Evolutionary conservation across 2,113 vertebrate genomes (phyloP).

Genomic region (Caretta caretta): DNA sequence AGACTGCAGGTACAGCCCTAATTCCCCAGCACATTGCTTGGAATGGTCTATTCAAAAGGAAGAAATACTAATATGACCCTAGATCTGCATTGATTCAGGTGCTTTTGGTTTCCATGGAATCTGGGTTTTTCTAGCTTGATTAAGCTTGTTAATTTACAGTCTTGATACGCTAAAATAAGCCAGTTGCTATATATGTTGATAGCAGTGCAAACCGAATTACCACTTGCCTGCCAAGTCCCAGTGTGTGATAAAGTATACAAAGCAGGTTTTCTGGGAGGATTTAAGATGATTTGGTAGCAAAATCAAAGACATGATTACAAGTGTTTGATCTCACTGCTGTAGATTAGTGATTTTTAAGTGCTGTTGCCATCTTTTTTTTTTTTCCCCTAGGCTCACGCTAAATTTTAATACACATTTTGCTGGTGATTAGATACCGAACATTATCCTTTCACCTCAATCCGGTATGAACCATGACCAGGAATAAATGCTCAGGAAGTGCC

Average conservation of each 20-base stretch:
- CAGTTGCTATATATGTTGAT: background rate
- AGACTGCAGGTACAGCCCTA: background rate
- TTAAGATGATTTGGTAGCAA: background rate
- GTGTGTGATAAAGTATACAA: background rate
- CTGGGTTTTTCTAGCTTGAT: background rate
- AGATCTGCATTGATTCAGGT: background rate
- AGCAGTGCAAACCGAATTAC: background rate
- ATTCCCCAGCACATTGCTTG: background rate
- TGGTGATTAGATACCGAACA: background rate
- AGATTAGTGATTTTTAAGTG: conserved; percentile 20
- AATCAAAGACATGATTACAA: conserved; percentile 8
- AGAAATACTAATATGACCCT: background rate
- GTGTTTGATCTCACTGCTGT: background rate
- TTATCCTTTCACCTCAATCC: background rate
- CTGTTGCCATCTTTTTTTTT: background rate
- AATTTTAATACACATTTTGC: background rate
- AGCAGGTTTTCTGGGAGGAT: background rate
- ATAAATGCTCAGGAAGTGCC: background rate
- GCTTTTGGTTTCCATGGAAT: background rate
- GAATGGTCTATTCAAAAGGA: background rate
- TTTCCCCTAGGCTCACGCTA: background rate
- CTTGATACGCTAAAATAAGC: background rate
- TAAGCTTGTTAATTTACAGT: background rate
- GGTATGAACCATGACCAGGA: background rate
- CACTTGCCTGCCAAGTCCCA: background rate